These are phyloP conservation scores for Isichthys henryi DNA, from an alignment of 2,113 vertebrate genomes.

Conservation along the genomic window DNA sequence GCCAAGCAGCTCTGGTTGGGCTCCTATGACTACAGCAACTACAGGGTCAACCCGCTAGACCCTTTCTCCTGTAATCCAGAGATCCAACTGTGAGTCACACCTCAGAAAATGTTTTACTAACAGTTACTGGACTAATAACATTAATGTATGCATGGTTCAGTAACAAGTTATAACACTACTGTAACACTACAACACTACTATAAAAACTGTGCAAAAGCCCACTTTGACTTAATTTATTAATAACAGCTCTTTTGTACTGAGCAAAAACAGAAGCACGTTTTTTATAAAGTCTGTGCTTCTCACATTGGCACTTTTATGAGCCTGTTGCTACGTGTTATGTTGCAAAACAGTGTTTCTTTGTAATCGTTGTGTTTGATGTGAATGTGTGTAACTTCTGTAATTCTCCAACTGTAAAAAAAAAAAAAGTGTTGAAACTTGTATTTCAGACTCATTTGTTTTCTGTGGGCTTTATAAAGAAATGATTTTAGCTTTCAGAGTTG, in stretches of 20 bases:
- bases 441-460: neutral
- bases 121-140: neutral
- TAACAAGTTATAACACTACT: neutral
- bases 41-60: constrained; percentile 62
- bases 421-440: neutral
- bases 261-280: neutral
- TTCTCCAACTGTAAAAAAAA: neutral
- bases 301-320: neutral
- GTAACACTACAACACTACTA: too few species aligned
- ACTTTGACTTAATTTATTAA: neutral
- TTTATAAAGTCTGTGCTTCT: neutral
- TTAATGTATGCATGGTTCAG: neutral
- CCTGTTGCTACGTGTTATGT: neutral
- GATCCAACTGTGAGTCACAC: constrained; percentile 52
- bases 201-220: neutral
- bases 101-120: neutral
- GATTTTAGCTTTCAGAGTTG: neutral
- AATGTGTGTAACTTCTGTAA: neutral
- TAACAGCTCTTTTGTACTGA: neutral
- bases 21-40: constrained; percentile 62
- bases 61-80: constrained; percentile 47
- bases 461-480: too few species aligned
- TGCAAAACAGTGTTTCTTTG: neutral
- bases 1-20: constrained; percentile 64
- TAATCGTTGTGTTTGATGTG: neutral